Base-by-base conservation (phyloP, 2,797 vertebrate genomes). In the Neosilurus mollespiculum region DNA sequence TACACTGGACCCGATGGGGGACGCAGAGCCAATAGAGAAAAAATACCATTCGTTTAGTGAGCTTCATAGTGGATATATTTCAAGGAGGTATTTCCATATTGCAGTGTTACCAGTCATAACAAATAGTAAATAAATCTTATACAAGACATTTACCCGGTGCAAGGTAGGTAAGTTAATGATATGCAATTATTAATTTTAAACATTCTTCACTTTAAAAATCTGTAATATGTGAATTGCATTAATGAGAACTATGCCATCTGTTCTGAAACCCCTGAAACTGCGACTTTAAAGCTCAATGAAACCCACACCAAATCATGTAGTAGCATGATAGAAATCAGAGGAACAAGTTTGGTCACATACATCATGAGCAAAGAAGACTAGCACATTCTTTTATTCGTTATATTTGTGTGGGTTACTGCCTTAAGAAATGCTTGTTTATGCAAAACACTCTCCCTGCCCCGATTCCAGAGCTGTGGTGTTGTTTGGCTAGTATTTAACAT, bases 341-440 rank as follows among this genome's bases (percentile, higher is more conserved):
- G 20, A 85, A 43, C 83, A 8, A 16, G 83, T 84, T 84, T 84
- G 59, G 71, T 84, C 43, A 66, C 22, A 51, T 51, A 67, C 12
- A 6, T 34, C 11, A 66, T n/a, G 62, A 54, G 76, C 71, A 81
- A 56, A 51, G 12, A 76, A 49, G 14, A 20, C 71, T 11, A 30
- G 7, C 15, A 15, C 6, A 53, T 30, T 67, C 54, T 54, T 0
- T 34, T 30, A 30, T 49, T 24, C 16, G 12, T 72, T 43, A 58
- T 30, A 24, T 43, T 71, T 64, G 16, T 80, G 10, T 58, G 53
- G 9, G 61, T 80, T 56, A 43, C 37, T 76, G 6, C 26, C 5
- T 49, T 43, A 65, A 58, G 11, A 49, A n/a, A 53, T 9, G 14
- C 0, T 18, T 56, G 5, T 56, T 80, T 64, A 24, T 43, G 11